Evolutionary conservation across 2,113 vertebrate species (phyloP).

Genomic region (Syngnathus scovelli): DNA sequence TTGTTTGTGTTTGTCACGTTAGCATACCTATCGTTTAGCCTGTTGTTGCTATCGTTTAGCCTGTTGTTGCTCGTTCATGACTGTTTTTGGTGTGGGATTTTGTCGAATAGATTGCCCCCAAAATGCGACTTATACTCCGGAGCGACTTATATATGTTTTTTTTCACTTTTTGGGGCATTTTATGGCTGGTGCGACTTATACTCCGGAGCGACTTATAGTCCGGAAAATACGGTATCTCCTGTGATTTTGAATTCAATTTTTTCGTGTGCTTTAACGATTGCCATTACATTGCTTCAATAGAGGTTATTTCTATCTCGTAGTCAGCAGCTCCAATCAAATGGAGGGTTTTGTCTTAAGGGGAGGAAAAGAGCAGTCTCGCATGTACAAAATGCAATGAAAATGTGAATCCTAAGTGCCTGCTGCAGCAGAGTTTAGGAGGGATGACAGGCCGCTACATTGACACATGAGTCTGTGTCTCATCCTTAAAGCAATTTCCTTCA

Average conservation of each 20-base stretch:
- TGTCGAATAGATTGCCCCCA: too few relatives aligned
- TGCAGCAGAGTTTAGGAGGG: conserved; percentile 19
- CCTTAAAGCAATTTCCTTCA: conserved; percentile 67
- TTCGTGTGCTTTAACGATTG: conserved; percentile 59
- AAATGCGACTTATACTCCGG: too few relatives aligned
- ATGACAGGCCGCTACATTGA: conserved; percentile 41
- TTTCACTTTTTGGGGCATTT: too few relatives aligned
- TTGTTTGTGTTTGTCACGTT: too few relatives aligned
- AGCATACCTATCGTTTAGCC: too few relatives aligned
- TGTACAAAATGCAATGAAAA: conserved; percentile 26
- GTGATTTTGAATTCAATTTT: conserved; percentile 47
- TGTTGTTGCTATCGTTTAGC: too few relatives aligned
- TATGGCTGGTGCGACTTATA: too few relatives aligned
- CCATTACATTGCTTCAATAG: conserved; percentile 63
- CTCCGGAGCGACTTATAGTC: too few relatives aligned
- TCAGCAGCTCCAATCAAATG: conserved; percentile 63
- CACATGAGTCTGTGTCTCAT: conserved; percentile 53
- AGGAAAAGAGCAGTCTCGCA: conserved; percentile 25
- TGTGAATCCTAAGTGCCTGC: conserved; percentile 39
- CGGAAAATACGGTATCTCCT: too few relatives aligned
- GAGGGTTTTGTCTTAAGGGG: conserved; percentile 48
- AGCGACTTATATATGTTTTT: too few relatives aligned
- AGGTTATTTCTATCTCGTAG: conserved; percentile 64
- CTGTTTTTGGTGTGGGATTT: too few relatives aligned
- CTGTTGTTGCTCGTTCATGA: too few relatives aligned